Base-by-base conservation (phyloP, 2,797 vertebrate species). In the Alca torda region DNA sequence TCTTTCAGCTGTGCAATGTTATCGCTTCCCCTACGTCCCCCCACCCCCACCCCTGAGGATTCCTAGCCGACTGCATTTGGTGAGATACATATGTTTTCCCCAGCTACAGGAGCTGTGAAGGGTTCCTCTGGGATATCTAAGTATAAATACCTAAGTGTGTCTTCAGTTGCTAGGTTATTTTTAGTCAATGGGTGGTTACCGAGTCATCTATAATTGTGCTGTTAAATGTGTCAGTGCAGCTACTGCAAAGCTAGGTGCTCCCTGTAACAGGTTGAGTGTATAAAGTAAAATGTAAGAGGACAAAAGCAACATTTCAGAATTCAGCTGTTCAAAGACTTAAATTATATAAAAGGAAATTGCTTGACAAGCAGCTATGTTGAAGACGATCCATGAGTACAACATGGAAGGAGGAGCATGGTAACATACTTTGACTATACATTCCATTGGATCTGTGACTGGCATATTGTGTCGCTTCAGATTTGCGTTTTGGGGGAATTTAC, bases 101-200 rank as follows among this genome's bases (percentile, higher is more conserved):
- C 92, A 95, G 84, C 78, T 94, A 93, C 90, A 80, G 80, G 96
- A 94, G 60, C 94, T 96, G 95, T 94, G 95, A 96, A 96, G 95
- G 90, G 89, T 94, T 96, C 95, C 96, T 96, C 93, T 95, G 94
- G 94, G 93, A 95, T 96, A 80, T 89, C 95, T 87, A 89, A 97
- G 93, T 97, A 96, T 95, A 96, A 95, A 96, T 95, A 93, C 82
- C 86, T 92, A 95, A 96, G 64, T 61, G 80, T 97, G 92, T 95
- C 93, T 96, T 96, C 96, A 92, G 96, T 95, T 96, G 94, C 94
- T 93, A 95, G 72, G 93, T 96, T 97, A 96, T 97, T 97, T 95
- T 96, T 97, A 97, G 92, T 94, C 90, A 91, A 94, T 50, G 90
- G 77, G 91, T 95, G 89, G 96, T 96, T 96, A 96, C 87, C 91